Evolutionary conservation across 2,113 vertebrate species (phyloP), one percentile per base, ranked within the genome.

Genomic region (Zosterops lateralis): DNA sequence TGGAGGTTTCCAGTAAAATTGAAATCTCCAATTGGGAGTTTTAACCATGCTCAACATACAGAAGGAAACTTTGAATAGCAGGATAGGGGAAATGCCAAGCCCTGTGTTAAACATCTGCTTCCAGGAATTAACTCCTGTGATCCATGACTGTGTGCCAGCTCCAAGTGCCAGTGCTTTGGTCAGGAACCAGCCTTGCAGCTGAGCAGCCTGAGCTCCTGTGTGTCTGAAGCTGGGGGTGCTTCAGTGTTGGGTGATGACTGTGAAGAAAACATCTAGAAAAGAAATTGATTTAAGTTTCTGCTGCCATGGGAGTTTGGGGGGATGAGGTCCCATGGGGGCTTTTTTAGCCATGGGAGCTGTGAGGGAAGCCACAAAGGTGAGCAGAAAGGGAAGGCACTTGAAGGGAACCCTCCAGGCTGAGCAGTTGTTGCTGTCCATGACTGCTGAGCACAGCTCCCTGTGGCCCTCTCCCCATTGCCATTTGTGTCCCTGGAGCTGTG

Each of bases 81-180:
- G 57, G 5, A 16, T 45, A 6, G 22, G 22, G 28, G 17, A 16
- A 68, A 72, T 75, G 9, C 22, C 42, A 79, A 73, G 57, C 22
- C 9, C 9, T 15, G 5, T 26, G 71, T 68, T 31, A 72, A 87
- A 28, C 56, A 6, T 14, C 4, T 47, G 8, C 8, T 7, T 84
- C 22, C 7, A 9, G 31, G 1, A 64, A 47, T n/a, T 13, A 48
- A 70, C 40, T 78, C 14, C 21, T 79, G 36, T 47, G 54, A 47
- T 47, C 40, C 21, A 1, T 31, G 34, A 10, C 29, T 34, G 1
- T 9, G 18, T 72, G 21, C 10, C 6, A 70, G 18, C 44, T 47
- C 8, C n/a, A 20, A 32, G 34, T 38, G 32, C 26, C 7, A 5
- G 0, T 40, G 31, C 9, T 56, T 6, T 0, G 3, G 56, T 24